Conservation (phyloP, 1,140 invertebrate species). For the Drosophila pectinifera region DNA sequence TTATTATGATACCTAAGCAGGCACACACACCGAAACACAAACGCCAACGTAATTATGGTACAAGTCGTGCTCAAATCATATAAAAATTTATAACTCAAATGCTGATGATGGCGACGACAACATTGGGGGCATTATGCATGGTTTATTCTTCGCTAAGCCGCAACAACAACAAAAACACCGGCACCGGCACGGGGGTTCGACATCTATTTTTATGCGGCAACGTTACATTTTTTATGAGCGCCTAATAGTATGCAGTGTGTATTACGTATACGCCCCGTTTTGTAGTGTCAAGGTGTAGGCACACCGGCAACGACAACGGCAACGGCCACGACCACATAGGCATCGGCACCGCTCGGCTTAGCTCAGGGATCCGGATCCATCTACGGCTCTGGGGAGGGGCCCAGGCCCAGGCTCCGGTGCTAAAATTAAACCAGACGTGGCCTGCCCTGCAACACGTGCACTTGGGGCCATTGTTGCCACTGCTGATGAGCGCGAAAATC, state of each 20-base stretch:
- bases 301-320: background rate
- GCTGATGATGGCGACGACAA: slow-evolving; percentile 65
- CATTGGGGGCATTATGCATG: slow-evolving; percentile 57
- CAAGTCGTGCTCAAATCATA: slow-evolving; percentile 59
- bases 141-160: slow-evolving; percentile 44
- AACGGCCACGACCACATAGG: background rate
- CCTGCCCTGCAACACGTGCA: slow-evolving; percentile 72
- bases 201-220: slow-evolving; percentile 77
- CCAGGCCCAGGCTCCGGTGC: slow-evolving; percentile 48
- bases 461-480: slow-evolving; percentile 46
- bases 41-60: slow-evolving; percentile 56
- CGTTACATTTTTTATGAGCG: slow-evolving; percentile 75
- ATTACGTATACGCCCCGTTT: slow-evolving; percentile 49
- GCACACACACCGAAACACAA: background rate
- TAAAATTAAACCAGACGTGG: slow-evolving; percentile 81
- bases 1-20: slow-evolving; percentile 45
- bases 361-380: slow-evolving; percentile 22
- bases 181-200: slow-evolving; percentile 18
- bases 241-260: slow-evolving; percentile 77
- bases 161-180: slow-evolving; percentile 3
- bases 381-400: slow-evolving; percentile 17
- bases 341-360: background rate
- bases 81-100: slow-evolving; percentile 79
- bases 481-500: slow-evolving; percentile 76
- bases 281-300: slow-evolving; percentile 70